Percentiles rank a stretch among this genome's conserved stretches.
Evolutionary conservation across 1,140 invertebrate species (phyloP).

Genomic region (Bombus waltoni): DNA sequence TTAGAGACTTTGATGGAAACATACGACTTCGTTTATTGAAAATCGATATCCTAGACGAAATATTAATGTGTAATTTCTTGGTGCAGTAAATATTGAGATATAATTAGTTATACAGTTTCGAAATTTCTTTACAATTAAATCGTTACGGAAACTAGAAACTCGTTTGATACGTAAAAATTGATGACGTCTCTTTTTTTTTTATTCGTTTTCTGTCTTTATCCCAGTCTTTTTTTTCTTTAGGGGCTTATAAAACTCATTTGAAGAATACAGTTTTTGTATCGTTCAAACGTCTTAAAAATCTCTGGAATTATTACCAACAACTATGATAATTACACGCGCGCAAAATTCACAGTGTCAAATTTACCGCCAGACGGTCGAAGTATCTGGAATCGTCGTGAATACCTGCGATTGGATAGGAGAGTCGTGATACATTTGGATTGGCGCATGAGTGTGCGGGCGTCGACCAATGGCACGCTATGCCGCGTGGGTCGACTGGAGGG

Average conservation of each 20-base stretch:
- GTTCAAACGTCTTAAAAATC: neutral
- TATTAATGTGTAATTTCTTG: neutral
- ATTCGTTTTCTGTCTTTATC: neutral
- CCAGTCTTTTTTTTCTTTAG: neutral
- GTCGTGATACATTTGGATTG: conserved; percentile 37
- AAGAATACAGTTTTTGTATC: neutral
- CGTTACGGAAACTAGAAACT: neutral
- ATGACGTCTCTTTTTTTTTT: neutral
- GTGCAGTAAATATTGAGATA: neutral
- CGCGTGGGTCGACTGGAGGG: conserved; percentile 47
- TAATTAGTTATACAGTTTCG: neutral
- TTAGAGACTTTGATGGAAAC: neutral
- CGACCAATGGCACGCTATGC: conserved; percentile 53
- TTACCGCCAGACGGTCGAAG: conserved; percentile 43
- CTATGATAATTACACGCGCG: neutral
- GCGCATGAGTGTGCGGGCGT: neutral
- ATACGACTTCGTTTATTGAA: neutral
- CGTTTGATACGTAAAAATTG: neutral
- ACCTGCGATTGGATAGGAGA: conserved; percentile 29
- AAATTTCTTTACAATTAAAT: neutral
- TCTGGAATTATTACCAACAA: neutral
- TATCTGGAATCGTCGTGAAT: conserved; percentile 28
- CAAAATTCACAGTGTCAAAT: conserved; percentile 12
- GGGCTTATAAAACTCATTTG: neutral
- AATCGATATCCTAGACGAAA: neutral